Conservation (phyloP, 2,888 invertebrate genomes). For the Andrena praecox region DNA sequence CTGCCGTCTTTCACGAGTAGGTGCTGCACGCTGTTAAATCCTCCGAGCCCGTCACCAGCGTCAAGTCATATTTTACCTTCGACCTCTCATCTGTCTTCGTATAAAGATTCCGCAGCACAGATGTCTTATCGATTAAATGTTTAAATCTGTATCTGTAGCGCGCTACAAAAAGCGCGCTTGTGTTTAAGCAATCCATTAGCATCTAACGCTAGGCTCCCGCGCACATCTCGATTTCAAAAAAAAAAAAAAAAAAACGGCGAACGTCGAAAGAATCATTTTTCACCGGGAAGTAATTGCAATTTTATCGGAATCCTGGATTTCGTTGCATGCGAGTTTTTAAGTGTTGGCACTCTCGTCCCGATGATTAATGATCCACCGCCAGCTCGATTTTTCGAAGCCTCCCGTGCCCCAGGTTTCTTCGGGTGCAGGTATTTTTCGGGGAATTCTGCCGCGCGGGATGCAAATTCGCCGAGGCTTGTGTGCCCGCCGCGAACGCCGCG, state of each 20-base stretch:
- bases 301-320: conserved; percentile 39
- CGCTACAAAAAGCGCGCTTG: neutral
- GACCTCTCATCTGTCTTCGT: neutral
- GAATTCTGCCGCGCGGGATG: neutral
- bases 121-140: neutral
- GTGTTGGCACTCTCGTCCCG: conserved; percentile 11
- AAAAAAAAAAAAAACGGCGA: too few relatives aligned
- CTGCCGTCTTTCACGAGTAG: too few relatives aligned
- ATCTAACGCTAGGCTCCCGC: conserved; percentile 10
- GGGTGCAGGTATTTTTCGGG: neutral
- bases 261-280: conserved; percentile 38
- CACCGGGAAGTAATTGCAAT: conserved; percentile 44
- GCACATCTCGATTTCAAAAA: neutral
- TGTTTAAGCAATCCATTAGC: conserved; percentile 35
- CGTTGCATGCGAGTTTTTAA: conserved; percentile 14
- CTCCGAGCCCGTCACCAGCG: too few relatives aligned
- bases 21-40: too few relatives aligned
- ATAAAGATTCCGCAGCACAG: neutral
- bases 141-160: neutral
- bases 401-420: neutral
- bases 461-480: neutral
- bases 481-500: neutral
- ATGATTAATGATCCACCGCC: conserved; percentile 31
- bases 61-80: too few relatives aligned
- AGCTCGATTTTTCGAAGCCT: neutral